phyloP scores from a whole-genome alignment of 2,113 vertebrate species.

The Saccopteryx bilineata region DNA sequence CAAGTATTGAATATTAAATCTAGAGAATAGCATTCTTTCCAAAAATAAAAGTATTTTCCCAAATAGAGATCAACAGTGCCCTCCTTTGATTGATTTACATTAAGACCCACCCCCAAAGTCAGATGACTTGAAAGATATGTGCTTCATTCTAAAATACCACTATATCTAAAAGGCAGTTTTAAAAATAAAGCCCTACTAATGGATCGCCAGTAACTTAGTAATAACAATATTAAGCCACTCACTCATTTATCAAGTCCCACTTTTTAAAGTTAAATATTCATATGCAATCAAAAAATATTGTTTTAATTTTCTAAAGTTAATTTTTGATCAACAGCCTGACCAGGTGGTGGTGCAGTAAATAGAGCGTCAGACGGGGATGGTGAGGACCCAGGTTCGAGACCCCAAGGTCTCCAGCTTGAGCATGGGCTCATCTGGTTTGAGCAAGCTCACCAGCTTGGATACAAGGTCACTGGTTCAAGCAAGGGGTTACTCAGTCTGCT shows the following conservation, averaged over 20 bases:
- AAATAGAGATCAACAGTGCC: neutral
- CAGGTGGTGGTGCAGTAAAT: too few species aligned
- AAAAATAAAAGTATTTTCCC: neutral
- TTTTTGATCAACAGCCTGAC: neutral
- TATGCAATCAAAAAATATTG: neutral
- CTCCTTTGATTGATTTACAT: constrained; percentile 3
- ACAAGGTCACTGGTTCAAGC: too few species aligned
- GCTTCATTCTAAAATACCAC: neutral
- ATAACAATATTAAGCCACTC: neutral
- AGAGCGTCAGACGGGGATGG: too few species aligned
- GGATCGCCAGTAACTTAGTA: neutral
- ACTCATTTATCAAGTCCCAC: neutral
- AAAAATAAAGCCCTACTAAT: neutral
- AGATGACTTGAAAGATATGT: neutral
- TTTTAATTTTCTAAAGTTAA: neutral
- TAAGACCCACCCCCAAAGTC: neutral
- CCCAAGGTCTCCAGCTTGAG: too few species aligned
- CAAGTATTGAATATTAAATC: neutral
- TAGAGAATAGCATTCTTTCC: neutral
- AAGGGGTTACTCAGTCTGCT: too few species aligned
- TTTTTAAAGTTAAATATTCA: neutral
- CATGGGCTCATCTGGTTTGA: too few species aligned
- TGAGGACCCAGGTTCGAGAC: too few species aligned
- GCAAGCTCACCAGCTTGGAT: too few species aligned
- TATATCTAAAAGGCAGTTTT: neutral